Evolutionary conservation across 1,140 invertebrate species (phyloP).

Genomic region (Drosophila santomea): DNA sequence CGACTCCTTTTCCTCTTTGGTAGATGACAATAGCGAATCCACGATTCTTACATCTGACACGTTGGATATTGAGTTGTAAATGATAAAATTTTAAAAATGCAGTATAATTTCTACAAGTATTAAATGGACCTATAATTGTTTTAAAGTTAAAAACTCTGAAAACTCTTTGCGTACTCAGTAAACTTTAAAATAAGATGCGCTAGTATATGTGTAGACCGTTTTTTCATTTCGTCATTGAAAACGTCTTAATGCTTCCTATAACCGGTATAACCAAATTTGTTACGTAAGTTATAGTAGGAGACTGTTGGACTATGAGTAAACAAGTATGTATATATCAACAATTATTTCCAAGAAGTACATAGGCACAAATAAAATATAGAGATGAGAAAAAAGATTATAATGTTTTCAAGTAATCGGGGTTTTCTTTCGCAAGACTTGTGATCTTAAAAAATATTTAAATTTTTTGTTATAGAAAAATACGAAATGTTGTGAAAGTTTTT

Average conservation of each 20-base stretch:
- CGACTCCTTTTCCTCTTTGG: constrained; percentile 65
- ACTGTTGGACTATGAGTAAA: constrained; percentile 1
- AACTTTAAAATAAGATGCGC: not conserved
- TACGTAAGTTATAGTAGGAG: not conserved
- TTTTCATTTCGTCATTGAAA: not conserved
- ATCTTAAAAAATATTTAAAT: no score
- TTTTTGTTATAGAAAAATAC: no score
- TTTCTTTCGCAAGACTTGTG: no score
- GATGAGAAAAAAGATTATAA: not conserved
- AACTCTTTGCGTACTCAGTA: no score
- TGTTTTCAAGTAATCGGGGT: not conserved
- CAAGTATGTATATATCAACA: not conserved
- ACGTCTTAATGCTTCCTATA: not conserved
- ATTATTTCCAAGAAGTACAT: not conserved
- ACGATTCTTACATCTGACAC: constrained; percentile 66
- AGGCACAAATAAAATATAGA: not conserved
- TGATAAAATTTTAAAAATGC: not conserved
- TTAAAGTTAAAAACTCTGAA: no score
- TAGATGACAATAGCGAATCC: constrained; percentile 60
- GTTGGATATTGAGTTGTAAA: constrained; percentile 71
- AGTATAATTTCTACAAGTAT: not conserved
- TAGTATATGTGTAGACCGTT: not conserved
- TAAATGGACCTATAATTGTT: no score
- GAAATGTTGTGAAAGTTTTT: no score
- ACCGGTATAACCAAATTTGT: not conserved